Evolutionary conservation across 1,140 invertebrate genomes (phyloP).

Genomic region (Calephelis virginiensis): DNA sequence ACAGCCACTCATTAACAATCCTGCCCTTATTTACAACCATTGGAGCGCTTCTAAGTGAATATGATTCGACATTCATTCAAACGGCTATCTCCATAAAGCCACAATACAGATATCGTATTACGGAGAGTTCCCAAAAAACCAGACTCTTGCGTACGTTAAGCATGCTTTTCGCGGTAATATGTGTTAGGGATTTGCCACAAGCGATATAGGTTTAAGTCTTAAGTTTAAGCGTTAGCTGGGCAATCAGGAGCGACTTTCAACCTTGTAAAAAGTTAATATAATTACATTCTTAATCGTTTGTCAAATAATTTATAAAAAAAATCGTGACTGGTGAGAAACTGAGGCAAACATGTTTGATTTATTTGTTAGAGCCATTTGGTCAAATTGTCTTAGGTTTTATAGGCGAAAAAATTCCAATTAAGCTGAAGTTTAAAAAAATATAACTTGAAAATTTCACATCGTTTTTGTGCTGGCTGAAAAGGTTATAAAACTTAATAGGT

Average conservation of each 20-base stretch:
- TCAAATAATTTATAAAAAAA: too few species aligned
- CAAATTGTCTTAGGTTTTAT: too few species aligned
- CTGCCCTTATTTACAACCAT: constrained; percentile 4
- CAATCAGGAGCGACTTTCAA: background rate
- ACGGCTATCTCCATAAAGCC: constrained; percentile 29
- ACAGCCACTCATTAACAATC: constrained; percentile 1
- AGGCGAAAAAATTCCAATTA: too few species aligned
- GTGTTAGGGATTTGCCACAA: constrained; percentile 47
- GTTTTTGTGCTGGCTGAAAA: too few species aligned
- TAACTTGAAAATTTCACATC: too few species aligned
- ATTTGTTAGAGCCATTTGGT: too few species aligned
- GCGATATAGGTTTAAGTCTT: constrained; percentile 24
- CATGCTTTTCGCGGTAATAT: constrained; percentile 57
- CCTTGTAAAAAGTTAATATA: too few species aligned
- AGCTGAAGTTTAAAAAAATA: too few species aligned
- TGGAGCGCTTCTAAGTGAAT: constrained; percentile 14
- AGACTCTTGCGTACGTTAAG: constrained; percentile 38
- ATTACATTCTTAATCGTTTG: too few species aligned
- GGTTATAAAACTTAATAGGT: too few species aligned
- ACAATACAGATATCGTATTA: constrained; percentile 42
- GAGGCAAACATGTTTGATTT: too few species aligned
- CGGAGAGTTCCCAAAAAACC: constrained; percentile 42
- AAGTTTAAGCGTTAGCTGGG: constrained; percentile 12
- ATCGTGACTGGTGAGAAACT: too few species aligned
- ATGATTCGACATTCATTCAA: constrained; percentile 28